A percentile compares a stretch with the other conserved stretches of the same genome.
Conservation (phyloP, 1,140 invertebrate species). For the Laupala kohalensis region DNA sequence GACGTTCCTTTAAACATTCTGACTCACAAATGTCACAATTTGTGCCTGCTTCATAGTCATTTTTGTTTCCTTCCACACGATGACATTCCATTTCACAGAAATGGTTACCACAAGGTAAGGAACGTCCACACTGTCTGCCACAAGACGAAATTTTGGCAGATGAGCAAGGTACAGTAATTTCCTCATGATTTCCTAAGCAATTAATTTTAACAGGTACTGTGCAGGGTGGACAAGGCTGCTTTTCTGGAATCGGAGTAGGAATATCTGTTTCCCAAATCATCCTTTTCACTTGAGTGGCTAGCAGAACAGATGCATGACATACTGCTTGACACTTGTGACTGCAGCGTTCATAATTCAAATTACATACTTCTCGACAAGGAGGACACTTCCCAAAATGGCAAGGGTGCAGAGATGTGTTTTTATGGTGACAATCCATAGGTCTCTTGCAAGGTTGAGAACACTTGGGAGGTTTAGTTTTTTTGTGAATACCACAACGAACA, state of each 20-base stretch:
- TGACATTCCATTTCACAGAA: slow-evolving; percentile 63
- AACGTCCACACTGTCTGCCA: slow-evolving; percentile 51
- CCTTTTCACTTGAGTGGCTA: slow-evolving; percentile 43
- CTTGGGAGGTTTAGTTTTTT: slow-evolving; percentile 58
- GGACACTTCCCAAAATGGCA: slow-evolving; percentile 85
- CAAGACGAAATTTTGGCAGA: slow-evolving; percentile 57
- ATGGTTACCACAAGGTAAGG: slow-evolving; percentile 66
- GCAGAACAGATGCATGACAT: slow-evolving; percentile 68
- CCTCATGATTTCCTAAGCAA: slow-evolving; percentile 76
- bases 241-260: slow-evolving; percentile 41
- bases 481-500: slow-evolving; percentile 75
- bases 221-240: slow-evolving; percentile 55
- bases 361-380: slow-evolving; percentile 62
- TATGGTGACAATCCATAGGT: slow-evolving; percentile 56
- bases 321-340: slow-evolving; percentile 55
- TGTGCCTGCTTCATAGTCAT: slow-evolving; percentile 23
- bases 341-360: slow-evolving; percentile 45
- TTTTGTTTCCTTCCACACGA: slow-evolving; percentile 28
- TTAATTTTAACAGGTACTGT: slow-evolving; percentile 47
- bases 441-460: slow-evolving; percentile 60
- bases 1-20: slow-evolving; percentile 50
- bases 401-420: slow-evolving; percentile 51
- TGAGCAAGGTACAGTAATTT: slow-evolving; percentile 57
- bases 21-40: slow-evolving; percentile 61
- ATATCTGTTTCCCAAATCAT: slow-evolving; percentile 60